phyloP scores from a whole-genome alignment of 1,140 invertebrate species.

The Arion vulgaris region DNA sequence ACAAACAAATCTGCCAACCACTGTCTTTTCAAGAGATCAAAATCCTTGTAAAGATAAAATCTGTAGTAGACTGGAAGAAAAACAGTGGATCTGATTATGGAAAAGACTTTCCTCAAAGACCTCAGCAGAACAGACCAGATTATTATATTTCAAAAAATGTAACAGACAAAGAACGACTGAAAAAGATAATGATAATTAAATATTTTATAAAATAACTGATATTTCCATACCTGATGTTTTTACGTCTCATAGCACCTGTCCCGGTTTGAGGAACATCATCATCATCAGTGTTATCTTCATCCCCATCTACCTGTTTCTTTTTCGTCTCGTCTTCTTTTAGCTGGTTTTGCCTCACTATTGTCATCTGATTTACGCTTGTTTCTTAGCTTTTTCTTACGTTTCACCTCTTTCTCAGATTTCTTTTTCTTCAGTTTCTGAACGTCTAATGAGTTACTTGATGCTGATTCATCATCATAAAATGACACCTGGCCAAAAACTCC shows the following conservation, averaged over 20 bases:
- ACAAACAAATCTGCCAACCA: too few species aligned
- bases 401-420: constrained; percentile 35
- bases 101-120: too few species aligned
- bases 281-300: constrained; percentile 35
- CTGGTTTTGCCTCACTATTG: constrained; percentile 17
- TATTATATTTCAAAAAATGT: too few species aligned
- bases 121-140: too few species aligned
- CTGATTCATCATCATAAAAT: constrained; percentile 38
- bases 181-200: too few species aligned
- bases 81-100: too few species aligned
- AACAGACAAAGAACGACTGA: too few species aligned
- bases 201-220: too few species aligned
- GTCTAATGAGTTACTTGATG: constrained; percentile 34
- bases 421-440: constrained; percentile 30
- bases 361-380: constrained; percentile 46
- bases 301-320: constrained; percentile 31
- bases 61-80: too few species aligned
- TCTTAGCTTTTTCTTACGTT: constrained; percentile 45
- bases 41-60: too few species aligned
- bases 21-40: too few species aligned
- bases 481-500: constrained; percentile 34
- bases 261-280: constrained; percentile 35
- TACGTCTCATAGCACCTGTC: constrained; percentile 47
- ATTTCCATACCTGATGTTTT: constrained; percentile 60
- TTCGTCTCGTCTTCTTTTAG: constrained; percentile 41